Conservation (phyloP, 2,797 vertebrate genomes). For the Sphaeramia orbicularis region DNA sequence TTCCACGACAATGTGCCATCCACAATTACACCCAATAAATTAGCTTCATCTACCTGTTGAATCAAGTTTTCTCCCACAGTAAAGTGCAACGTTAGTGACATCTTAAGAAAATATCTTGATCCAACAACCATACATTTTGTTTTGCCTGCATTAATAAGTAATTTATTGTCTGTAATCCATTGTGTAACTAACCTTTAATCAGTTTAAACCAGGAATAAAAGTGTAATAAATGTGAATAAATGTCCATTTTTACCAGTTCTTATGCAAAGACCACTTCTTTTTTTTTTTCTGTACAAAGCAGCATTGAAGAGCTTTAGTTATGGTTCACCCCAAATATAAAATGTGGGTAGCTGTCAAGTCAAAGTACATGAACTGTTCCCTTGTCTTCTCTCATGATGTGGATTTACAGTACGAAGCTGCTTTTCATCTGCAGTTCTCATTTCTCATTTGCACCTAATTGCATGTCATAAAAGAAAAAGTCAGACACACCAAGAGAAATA, state of each 20-base stretch:
- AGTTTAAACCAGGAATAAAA: too few relatives aligned
- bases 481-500: constrained; percentile 27
- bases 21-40: too few relatives aligned
- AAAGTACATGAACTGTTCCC: constrained; percentile 14
- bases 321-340: constrained; percentile 19
- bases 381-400: constrained; percentile 7
- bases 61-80: too few relatives aligned
- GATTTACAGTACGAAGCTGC: constrained; percentile 30
- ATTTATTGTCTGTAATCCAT: too few relatives aligned
- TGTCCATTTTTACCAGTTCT: neutral
- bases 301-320: neutral
- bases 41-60: too few relatives aligned
- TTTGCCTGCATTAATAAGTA: too few relatives aligned
- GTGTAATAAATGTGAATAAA: too few relatives aligned
- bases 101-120: too few relatives aligned
- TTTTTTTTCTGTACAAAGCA: neutral
- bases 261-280: neutral
- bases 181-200: too few relatives aligned
- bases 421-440: constrained; percentile 12
- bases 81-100: too few relatives aligned
- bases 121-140: too few relatives aligned
- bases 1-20: too few relatives aligned
- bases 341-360: constrained; percentile 25
- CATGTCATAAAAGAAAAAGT: constrained; percentile 34
- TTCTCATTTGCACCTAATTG: constrained; percentile 34